Evolutionary conservation across 2,888 invertebrate species (phyloP).

Genomic region (Lasioglossum oenotherae): DNA sequence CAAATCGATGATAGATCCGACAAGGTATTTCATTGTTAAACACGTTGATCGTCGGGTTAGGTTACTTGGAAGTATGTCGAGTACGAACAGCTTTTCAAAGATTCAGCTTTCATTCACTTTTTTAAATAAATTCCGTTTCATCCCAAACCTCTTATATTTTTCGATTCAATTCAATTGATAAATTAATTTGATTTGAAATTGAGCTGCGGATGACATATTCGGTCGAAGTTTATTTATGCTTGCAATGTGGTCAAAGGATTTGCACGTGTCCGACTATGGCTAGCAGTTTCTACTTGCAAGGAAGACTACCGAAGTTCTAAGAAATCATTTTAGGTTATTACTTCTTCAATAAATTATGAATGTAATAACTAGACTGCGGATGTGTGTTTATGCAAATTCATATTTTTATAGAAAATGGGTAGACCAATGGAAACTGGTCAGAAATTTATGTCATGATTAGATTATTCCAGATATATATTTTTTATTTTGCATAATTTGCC

Average conservation of each 20-base stretch:
- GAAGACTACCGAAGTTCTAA: background rate
- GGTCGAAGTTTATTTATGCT: too few relatives aligned
- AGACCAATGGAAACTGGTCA: too few relatives aligned
- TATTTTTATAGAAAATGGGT: too few relatives aligned
- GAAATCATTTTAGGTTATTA: background rate
- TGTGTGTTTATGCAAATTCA: too few relatives aligned
- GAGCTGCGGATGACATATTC: background rate
- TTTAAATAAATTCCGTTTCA: background rate
- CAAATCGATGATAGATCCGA: background rate
- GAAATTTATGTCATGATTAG: too few relatives aligned
- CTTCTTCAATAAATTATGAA: background rate
- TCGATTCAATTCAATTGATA: background rate
- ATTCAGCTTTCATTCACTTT: background rate
- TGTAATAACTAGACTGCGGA: too few relatives aligned
- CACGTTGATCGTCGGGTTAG: background rate
- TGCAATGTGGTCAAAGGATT: too few relatives aligned
- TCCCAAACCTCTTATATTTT: background rate
- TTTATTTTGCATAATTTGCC: too few relatives aligned
- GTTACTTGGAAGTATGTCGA: background rate
- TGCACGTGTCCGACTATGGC: background rate
- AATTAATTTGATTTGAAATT: background rate
- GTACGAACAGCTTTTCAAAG: background rate
- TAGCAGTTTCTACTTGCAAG: background rate
- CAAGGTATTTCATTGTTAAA: conserved; percentile 2
- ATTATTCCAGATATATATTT: too few relatives aligned